These are phyloP conservation scores for Pocillopora verrucosa DNA, from an alignment of 64 coral and sea anemone species.

Conservation along the genomic window DNA sequence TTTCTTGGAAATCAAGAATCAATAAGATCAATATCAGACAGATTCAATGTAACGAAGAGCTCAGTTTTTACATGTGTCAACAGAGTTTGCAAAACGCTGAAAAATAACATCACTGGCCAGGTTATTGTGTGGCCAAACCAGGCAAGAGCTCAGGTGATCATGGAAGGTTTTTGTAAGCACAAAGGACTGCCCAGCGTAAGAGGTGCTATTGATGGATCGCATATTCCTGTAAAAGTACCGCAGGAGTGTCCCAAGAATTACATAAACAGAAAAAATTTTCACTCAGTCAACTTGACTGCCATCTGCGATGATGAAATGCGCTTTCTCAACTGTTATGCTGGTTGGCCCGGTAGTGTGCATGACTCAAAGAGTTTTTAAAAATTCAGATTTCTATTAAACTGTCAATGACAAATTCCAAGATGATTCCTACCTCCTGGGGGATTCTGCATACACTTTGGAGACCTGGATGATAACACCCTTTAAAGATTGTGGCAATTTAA, in stretches of 20 bases:
- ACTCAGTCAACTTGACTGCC: neutral
- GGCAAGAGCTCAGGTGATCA: too few relatives aligned
- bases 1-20: constrained; percentile 44
- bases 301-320: neutral
- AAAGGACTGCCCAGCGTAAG: neutral
- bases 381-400: neutral
- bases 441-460: constrained; percentile 6
- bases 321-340: neutral
- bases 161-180: too few relatives aligned
- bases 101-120: neutral
- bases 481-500: constrained; percentile 15
- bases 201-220: neutral
- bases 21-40: neutral
- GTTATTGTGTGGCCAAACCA: constrained; percentile 15
- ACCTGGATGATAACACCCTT: constrained; percentile 24
- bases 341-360: constrained; percentile 23
- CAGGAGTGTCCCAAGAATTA: neutral
- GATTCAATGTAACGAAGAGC: constrained; percentile 23
- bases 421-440: neutral
- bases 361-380: neutral
- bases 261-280: neutral
- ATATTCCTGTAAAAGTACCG: constrained; percentile 9
- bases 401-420: neutral
- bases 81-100: constrained; percentile 28
- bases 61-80: constrained; percentile 19